A percentile compares a stretch with the other conserved stretches of the same genome.
phyloP scores from a whole-genome alignment of 2,888 invertebrate species.

The Aethes cnicana region DNA sequence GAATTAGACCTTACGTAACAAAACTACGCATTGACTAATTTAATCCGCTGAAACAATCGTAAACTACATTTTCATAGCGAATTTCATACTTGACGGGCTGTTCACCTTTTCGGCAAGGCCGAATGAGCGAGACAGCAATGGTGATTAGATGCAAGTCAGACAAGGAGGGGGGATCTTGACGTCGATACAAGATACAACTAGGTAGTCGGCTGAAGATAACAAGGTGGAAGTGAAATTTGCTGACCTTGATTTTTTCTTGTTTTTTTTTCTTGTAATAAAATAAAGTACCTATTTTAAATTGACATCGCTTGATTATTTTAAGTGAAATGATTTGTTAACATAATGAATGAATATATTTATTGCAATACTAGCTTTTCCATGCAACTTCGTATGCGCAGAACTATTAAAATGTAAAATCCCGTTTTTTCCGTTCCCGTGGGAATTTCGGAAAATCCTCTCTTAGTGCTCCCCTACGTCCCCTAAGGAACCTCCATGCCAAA shows the following conservation, averaged over 20 bases:
- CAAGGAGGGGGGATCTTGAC: slow-evolving; percentile 33
- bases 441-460: no score
- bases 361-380: no score
- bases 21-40: slow-evolving; percentile 20
- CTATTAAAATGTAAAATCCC: no score
- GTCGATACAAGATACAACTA: slow-evolving; percentile 43
- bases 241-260: slow-evolving; percentile 8
- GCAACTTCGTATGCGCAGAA: no score
- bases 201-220: slow-evolving; percentile 32
- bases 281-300: no score
- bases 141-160: slow-evolving; percentile 33
- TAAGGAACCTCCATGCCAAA: no score
- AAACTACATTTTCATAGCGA: slow-evolving; percentile 31
- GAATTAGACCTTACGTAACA: slow-evolving; percentile 10
- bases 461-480: no score
- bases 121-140: slow-evolving; percentile 40
- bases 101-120: slow-evolving; percentile 64
- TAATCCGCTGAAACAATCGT: slow-evolving; percentile 22
- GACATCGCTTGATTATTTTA: no score
- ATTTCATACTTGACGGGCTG: slow-evolving; percentile 45
- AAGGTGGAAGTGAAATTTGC: slow-evolving; percentile 16
- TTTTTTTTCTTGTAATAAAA: slow-evolving; percentile 1
- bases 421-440: no score
- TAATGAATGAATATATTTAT: no score
- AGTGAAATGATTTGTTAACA: no score